phyloP scores from a whole-genome alignment of 2,113 vertebrate species.

The Tachysurus vachellii region DNA sequence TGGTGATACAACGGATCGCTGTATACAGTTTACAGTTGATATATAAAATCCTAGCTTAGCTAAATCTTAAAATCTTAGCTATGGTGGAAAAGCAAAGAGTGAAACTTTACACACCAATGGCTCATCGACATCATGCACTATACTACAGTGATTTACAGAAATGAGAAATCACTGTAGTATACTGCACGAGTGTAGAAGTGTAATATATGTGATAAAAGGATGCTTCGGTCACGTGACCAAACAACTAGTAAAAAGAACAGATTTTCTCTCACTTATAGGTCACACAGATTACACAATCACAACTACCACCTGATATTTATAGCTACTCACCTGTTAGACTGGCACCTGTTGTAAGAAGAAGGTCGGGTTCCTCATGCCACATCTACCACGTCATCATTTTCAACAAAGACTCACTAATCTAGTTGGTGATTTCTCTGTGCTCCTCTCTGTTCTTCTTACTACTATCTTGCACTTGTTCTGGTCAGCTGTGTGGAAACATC shows the following conservation, averaged over 20 bases:
- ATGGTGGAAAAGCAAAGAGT: no score
- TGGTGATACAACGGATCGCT: background rate
- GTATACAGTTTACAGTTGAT: background rate
- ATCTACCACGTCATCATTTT: background rate
- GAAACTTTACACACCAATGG: background rate
- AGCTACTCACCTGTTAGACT: background rate
- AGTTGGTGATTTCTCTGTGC: background rate
- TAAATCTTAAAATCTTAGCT: no score
- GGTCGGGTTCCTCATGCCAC: background rate
- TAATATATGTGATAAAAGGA: background rate
- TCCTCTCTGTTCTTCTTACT: background rate
- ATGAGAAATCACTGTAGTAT: background rate
- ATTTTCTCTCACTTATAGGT: background rate
- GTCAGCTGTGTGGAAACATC: background rate
- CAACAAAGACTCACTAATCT: background rate
- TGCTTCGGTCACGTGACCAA: background rate
- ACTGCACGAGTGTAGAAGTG: background rate
- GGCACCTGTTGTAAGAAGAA: background rate
- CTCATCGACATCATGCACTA: background rate
- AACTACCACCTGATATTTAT: background rate
- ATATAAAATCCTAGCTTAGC: background rate
- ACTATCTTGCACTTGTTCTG: background rate
- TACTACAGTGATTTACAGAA: background rate
- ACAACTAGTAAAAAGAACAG: background rate
- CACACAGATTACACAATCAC: background rate